phyloP scores from a whole-genome alignment of 2,888 invertebrate species.

The Mythimna lalbum region DNA sequence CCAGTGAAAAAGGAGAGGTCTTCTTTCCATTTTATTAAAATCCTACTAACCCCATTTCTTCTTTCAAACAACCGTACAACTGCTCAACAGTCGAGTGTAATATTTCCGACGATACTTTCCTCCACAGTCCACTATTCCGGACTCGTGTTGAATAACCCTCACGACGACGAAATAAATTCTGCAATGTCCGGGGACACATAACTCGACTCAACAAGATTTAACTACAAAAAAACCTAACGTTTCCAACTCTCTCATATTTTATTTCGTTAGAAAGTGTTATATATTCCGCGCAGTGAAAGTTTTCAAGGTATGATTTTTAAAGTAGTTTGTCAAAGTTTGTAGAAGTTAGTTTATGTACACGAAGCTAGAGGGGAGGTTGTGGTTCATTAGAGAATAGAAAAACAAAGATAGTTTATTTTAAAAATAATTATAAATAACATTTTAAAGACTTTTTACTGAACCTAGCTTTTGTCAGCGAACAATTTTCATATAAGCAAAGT shows the following conservation, averaged over 20 bases:
- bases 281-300: constrained; percentile 23
- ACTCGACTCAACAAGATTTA: constrained; percentile 48
- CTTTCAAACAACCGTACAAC: background rate
- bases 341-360: constrained; percentile 8
- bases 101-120: constrained; percentile 33
- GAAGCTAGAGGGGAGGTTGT: background rate
- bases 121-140: constrained; percentile 17
- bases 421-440: background rate
- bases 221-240: constrained; percentile 36
- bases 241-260: constrained; percentile 36
- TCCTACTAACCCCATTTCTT: background rate
- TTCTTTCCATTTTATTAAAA: background rate
- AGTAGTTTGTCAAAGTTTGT: constrained; percentile 33
- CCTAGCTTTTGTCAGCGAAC: no score
- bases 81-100: constrained; percentile 4
- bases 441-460: background rate
- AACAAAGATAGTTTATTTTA: background rate
- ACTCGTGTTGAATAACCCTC: constrained; percentile 31
- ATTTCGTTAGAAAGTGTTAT: constrained; percentile 45
- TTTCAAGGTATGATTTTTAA: constrained; percentile 35
- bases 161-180: constrained; percentile 41
- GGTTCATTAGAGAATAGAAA: constrained; percentile 13
- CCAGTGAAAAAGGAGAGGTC: no score
- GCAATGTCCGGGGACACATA: constrained; percentile 46
- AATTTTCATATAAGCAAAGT: no score